Evolutionary conservation across 1,140 invertebrate genomes (phyloP).

Genomic region (Drosophila ficusphila): DNA sequence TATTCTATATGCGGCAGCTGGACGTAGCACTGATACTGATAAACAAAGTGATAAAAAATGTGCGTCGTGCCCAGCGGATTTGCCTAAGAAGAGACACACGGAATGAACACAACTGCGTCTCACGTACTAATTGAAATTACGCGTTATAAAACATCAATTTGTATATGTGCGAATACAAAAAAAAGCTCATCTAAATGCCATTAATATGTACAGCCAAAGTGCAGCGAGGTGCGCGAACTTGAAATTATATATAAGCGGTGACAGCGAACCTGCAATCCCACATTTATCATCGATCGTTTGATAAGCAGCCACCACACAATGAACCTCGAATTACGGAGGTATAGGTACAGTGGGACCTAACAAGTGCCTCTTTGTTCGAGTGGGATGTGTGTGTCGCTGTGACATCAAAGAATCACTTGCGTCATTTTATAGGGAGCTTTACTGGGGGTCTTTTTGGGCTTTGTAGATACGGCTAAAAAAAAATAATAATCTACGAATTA

Average conservation of each 20-base stretch:
- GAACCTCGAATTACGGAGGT: slow-evolving; percentile 7
- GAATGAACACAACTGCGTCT: slow-evolving; percentile 45
- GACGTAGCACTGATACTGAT: slow-evolving; percentile 33
- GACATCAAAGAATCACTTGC: slow-evolving; percentile 37
- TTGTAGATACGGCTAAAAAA: not conserved
- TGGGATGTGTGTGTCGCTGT: slow-evolving; percentile 2
- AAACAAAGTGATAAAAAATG: slow-evolving; percentile 77
- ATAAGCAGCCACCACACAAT: slow-evolving; percentile 53
- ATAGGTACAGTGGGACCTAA: slow-evolving; percentile 13
- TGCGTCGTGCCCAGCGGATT: slow-evolving; percentile 51
- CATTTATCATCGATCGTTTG: slow-evolving; percentile 59
- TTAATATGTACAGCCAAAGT: slow-evolving; percentile 38
- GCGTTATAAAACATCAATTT: slow-evolving; percentile 55
- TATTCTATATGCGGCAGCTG: slow-evolving; percentile 17
- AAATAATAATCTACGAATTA: not conserved
- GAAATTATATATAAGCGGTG: slow-evolving; percentile 36
- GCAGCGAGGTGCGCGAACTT: slow-evolving; percentile 46
- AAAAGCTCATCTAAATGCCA: slow-evolving; percentile 57
- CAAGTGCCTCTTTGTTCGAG: slow-evolving; percentile 8
- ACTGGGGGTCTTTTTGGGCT: slow-evolving; percentile 11
- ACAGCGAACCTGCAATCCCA: slow-evolving; percentile 37
- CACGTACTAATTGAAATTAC: slow-evolving; percentile 66
- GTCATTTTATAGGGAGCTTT: slow-evolving; percentile 31
- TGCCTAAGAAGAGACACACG: slow-evolving; percentile 40
- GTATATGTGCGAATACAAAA: slow-evolving; percentile 31